These are phyloP conservation scores for Aeoliscus strigatus DNA, from an alignment of 2,797 vertebrate genomes.

Conservation along the genomic window DNA sequence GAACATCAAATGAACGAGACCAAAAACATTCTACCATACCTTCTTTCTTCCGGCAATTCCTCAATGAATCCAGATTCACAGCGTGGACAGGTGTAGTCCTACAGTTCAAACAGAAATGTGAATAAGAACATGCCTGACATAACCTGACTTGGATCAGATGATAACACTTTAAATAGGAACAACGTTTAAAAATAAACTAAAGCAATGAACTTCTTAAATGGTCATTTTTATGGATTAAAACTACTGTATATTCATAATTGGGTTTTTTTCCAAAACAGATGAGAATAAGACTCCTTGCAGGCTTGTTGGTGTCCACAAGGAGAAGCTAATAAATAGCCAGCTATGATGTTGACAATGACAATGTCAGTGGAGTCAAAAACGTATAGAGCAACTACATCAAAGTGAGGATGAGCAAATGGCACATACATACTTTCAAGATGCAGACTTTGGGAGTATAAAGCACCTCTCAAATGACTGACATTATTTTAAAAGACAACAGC, in stretches of 20 bases:
- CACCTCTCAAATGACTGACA: too few relatives aligned
- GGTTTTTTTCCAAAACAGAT: neutral
- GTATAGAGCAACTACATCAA: too few relatives aligned
- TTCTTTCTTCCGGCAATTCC: slow-evolving; percentile 84
- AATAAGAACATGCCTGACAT: neutral
- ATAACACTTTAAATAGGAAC: neutral
- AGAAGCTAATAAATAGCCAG: too few relatives aligned
- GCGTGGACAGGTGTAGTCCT: slow-evolving; percentile 94
- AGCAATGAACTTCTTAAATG: too few relatives aligned
- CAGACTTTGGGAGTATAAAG: too few relatives aligned
- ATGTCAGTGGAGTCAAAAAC: too few relatives aligned
- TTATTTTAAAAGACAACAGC: slow-evolving; percentile 9
- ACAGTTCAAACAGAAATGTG: neutral
- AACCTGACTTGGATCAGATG: neutral
- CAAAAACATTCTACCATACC: slow-evolving; percentile 65
- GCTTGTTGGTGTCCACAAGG: too few relatives aligned
- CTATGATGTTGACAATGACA: neutral
- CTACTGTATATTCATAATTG: too few relatives aligned
- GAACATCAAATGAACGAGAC: too few relatives aligned
- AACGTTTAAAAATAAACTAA: neutral
- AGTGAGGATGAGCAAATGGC: too few relatives aligned
- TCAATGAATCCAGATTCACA: slow-evolving; percentile 97
- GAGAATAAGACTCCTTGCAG: neutral
- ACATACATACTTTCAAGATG: neutral
- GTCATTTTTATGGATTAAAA: too few relatives aligned